Base-by-base conservation (phyloP, 2,888 invertebrate species). In the Cryptophagus acutangulus region DNA sequence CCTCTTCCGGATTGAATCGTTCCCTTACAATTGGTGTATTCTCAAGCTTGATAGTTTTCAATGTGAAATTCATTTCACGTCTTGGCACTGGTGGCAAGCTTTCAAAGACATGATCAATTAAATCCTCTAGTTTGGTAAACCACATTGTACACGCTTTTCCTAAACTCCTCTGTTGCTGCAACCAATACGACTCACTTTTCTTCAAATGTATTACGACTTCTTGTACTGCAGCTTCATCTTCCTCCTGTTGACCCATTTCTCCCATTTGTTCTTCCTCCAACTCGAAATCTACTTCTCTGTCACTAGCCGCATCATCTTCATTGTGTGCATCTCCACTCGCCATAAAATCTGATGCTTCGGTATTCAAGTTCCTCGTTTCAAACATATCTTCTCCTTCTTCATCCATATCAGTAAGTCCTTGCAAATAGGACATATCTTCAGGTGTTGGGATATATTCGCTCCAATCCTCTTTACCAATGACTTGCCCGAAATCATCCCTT, bases 391-490 rank as follows among this genome's bases (percentile, higher is more conserved):
- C 37, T 33, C 26, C 29, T 3, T 36, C 40, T 28, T 46, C 45
- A 17, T 38, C 45, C 17, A n/a, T 10, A 25, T 36, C 39, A 29
- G 12, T n/a, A 26, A 2, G n/a, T n/a, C n/a, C n/a, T n/a, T n/a
- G n/a, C 8, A 31, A 31, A 12, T 3, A 37, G 2, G 28, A 14
- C 15, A 14, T 5, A 3, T 16, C 31, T n/a, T 16, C 16, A 3
- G 31, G 15, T 2, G 15, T 28, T 9, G 34, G 6, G 26, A 15
- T 25, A 26, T 24, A 24, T 28, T 52, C 51, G 38, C 60, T 63
- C 67, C 67, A 67, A 13, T 66, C 65, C 9, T 63, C 62, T 36
- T 61, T 62, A 3, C 67, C 67, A 37, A 62, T 63, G 3, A 65
- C 52, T 33, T 62, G 49, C 2, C 69, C 69, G 3, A 41, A 40